A percentile compares a stretch with the other conserved stretches of the same genome.
phyloP scores from a whole-genome alignment of 2,888 invertebrate genomes.

The Lymantria monacha region DNA sequence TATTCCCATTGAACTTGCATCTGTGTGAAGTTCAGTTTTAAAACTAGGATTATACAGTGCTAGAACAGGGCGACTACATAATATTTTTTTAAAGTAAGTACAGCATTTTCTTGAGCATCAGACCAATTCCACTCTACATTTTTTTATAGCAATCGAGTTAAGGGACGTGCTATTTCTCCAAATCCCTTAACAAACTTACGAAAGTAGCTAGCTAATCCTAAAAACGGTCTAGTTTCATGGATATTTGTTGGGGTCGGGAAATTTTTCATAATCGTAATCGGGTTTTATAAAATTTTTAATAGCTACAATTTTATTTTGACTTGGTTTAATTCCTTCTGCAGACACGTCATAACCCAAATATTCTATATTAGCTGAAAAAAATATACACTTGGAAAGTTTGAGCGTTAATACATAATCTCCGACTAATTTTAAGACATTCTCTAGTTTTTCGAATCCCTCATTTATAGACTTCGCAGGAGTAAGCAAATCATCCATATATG shows the following conservation, averaged over 20 bases:
- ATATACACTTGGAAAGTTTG: background rate
- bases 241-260: conserved; percentile 19
- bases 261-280: too few relatives aligned
- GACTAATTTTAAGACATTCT: too few relatives aligned
- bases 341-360: conserved; percentile 9
- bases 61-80: background rate
- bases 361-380: background rate
- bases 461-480: background rate
- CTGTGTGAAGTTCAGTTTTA: background rate
- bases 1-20: background rate
- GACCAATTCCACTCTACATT: conserved; percentile 1
- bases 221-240: conserved; percentile 33
- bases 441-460: too few relatives aligned
- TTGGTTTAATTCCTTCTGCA: conserved; percentile 2
- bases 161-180: conserved; percentile 26
- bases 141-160: conserved; percentile 15
- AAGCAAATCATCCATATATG: background rate
- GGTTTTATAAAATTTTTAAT: too few relatives aligned
- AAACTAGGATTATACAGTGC: background rate
- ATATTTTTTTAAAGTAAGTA: background rate
- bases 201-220: conserved; percentile 39
- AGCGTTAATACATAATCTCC: too few relatives aligned
- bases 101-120: too few relatives aligned
- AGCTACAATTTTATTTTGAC: background rate
- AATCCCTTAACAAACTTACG: conserved; percentile 34